Base-by-base conservation (phyloP, 37 sponge, comb jelly and placozoan species). In the Aphrocallistes beatrix region DNA sequence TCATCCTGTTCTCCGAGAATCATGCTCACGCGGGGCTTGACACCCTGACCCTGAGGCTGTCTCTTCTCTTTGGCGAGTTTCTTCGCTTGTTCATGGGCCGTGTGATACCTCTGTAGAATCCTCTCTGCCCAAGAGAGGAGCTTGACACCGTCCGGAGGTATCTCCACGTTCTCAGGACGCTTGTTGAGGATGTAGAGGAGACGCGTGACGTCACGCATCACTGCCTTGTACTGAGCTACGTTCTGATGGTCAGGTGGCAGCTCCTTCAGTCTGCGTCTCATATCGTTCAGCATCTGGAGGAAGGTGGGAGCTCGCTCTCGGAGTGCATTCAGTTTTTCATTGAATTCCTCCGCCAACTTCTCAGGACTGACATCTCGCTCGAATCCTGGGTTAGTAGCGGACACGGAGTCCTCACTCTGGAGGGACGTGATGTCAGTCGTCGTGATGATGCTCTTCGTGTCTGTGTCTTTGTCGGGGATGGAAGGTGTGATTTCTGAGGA, bases 121-220 rank as follows among this genome's bases (percentile, higher is more conserved):
- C 88, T 60, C 81, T 95, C 93, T 25, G 95, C 87, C 95, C 95
- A 95, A 6, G 36, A 51, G 38, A 95, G 84, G 0, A 95, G 88
- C 82, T 91, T 88, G 30, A 92, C 8, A 23, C 95, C 95, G 91
- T 95, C 95, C 23, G 93, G 87, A 39, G 95, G 95, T 83, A 95
- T 91, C 39, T 86, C 51, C 36, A 95, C 87, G 30, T 83, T 86
- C 36, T 82, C 83, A n/a, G 90, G 90, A 36, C 88, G 91, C 84
- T 95, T 95, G 86, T 95, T 95, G 36, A 95, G 88, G 23, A 95
- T 49, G 87, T 89, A 95, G n/a, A 95, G 90, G n/a, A 95, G 88
- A 39, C 95, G 39, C 13, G 93, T 92, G 0, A 95, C 83, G 51
- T 95, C 95, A 60, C 82, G 60, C 90, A 92, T 92, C 21, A 95